phyloP scores from a whole-genome alignment of 2,113 vertebrate genomes.

The Aphelocoma coerulescens region DNA sequence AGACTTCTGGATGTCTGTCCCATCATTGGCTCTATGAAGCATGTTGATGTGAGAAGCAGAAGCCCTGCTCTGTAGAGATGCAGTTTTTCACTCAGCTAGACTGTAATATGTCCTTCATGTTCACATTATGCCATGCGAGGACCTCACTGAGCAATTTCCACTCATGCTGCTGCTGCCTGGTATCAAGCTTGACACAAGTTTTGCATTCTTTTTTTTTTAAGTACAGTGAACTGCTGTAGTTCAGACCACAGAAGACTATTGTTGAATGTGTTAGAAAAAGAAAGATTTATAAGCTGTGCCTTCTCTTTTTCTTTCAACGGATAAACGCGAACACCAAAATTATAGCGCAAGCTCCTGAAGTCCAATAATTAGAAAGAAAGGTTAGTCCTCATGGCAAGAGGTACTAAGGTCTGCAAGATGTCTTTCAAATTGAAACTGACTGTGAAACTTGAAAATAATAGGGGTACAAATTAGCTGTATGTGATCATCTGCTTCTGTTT shows the following conservation, averaged over 20 bases:
- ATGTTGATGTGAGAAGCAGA: not conserved
- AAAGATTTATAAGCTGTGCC: conserved; percentile 48
- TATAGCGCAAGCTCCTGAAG: conserved; percentile 27
- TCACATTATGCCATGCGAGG: not conserved
- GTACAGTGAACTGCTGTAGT: not conserved
- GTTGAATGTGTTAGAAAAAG: conserved; percentile 44
- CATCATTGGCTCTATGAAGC: not conserved
- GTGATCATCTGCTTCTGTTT: conserved; percentile 53
- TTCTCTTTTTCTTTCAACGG: not conserved
- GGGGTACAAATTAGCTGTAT: conserved; percentile 56
- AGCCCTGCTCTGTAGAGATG: not conserved
- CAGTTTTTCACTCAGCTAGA: not conserved
- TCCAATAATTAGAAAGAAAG: conserved; percentile 60
- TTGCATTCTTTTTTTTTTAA: not conserved
- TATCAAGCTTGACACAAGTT: not conserved
- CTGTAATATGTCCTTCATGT: not conserved
- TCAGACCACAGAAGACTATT: conserved; percentile 49
- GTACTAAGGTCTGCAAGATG: conserved; percentile 44
- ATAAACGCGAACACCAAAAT: conserved; percentile 47
- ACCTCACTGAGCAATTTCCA: not conserved
- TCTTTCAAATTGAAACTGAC: conserved; percentile 61
- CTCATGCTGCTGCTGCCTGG: not conserved
- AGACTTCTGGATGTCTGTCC: not conserved
- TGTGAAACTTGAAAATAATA: conserved; percentile 45
- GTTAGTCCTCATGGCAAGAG: not conserved